phyloP scores from a whole-genome alignment of 2,888 invertebrate genomes.

The Rhagonycha fulva region DNA sequence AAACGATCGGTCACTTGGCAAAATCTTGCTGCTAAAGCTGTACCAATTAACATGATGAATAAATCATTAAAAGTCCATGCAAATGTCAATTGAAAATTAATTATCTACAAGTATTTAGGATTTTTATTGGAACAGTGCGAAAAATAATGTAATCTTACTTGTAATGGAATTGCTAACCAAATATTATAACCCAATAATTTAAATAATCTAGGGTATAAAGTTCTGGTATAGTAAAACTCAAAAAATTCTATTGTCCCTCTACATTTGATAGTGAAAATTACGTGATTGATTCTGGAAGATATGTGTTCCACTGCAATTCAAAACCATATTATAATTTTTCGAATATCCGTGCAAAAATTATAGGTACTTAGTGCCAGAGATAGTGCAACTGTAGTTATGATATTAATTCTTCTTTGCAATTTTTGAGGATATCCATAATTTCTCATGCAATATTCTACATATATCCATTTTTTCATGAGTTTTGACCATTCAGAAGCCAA shows the following conservation, averaged over 20 bases:
- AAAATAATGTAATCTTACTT: slow-evolving; percentile 14
- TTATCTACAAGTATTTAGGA: slow-evolving; percentile 38
- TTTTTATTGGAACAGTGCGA: background rate
- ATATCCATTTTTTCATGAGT: slow-evolving; percentile 52
- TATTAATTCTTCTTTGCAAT: slow-evolving; percentile 4
- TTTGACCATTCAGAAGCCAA: slow-evolving; percentile 56
- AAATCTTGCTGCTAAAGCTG: slow-evolving; percentile 45
- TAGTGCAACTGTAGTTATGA: background rate
- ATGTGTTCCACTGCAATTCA: background rate
- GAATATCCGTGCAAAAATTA: background rate
- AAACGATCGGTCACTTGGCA: slow-evolving; percentile 42
- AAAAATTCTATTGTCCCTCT: background rate
- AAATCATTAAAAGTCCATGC: slow-evolving; percentile 47
- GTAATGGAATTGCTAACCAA: slow-evolving; percentile 29
- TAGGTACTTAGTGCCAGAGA: slow-evolving; percentile 6
- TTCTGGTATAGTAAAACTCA: slow-evolving; percentile 8
- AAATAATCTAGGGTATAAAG: slow-evolving; percentile 30
- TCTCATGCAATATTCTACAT: slow-evolving; percentile 49
- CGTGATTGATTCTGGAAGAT: background rate
- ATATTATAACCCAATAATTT: slow-evolving; percentile 22
- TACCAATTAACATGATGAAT: slow-evolving; percentile 48
- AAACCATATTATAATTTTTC: background rate
- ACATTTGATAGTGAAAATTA: background rate
- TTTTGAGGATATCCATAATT: slow-evolving; percentile 37
- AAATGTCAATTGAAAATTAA: slow-evolving; percentile 41